Evolutionary conservation across 37 sponge, comb jelly and placozoan species (phyloP).

Genomic region (Ephydatia muelleri): DNA sequence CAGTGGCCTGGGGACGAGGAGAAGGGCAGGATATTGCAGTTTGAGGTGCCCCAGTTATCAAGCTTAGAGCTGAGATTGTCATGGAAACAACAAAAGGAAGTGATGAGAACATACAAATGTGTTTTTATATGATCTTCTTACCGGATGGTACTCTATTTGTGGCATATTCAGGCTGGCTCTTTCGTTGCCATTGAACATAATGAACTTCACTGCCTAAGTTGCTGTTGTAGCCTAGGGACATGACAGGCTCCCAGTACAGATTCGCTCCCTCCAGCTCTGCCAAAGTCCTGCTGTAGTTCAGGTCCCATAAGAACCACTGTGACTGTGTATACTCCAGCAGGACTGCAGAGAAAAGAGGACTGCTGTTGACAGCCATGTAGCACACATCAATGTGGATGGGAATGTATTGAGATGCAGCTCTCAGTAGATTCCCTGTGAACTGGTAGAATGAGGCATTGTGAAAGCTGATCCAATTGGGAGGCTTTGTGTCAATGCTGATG

Average conservation of each 20-base stretch:
- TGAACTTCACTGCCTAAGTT: background rate
- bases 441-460: slow-evolving; percentile 25
- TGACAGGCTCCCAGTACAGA: slow-evolving; percentile 29
- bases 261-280: background rate
- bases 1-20: background rate
- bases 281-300: slow-evolving; percentile 2
- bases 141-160: background rate
- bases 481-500: slow-evolving; percentile 20
- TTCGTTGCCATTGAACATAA: background rate
- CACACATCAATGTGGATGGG: slow-evolving; percentile 25
- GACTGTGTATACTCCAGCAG: background rate
- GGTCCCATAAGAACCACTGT: slow-evolving; percentile 49
- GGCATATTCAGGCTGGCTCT: background rate
- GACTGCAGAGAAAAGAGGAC: slow-evolving; percentile 21
- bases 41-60: background rate
- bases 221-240: slow-evolving; percentile 23
- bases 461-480: background rate
- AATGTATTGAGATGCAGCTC: background rate
- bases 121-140: background rate
- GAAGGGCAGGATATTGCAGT: background rate
- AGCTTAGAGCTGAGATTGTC: background rate
- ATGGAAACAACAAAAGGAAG: background rate
- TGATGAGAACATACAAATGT: background rate
- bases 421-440: slow-evolving; percentile 15
- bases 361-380: no score